phyloP scores from a whole-genome alignment of 2,113 vertebrate species.

The Gymnocephalus cernua region DNA sequence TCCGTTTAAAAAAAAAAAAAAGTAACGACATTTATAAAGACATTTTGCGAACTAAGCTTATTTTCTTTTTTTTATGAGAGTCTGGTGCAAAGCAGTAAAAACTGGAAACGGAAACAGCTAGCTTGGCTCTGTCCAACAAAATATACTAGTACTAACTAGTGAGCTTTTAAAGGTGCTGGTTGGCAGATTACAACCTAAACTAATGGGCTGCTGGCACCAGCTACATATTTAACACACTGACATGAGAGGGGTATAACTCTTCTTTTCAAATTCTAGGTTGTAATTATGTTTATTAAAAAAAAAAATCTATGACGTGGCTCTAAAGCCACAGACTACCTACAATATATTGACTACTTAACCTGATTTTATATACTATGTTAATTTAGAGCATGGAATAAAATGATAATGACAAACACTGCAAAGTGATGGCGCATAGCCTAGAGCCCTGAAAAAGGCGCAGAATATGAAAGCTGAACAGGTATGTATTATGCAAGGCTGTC shows the following conservation, averaged over 20 bases:
- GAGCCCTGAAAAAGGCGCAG: constrained; percentile 7
- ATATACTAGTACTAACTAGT: background rate
- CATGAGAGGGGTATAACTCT: background rate
- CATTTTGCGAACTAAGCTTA: background rate
- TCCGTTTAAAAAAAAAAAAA: background rate
- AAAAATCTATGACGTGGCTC: background rate
- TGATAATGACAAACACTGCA: background rate
- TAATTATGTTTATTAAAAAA: background rate
- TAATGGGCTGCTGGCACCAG: too few species aligned
- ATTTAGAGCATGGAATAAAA: background rate
- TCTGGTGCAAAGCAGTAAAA: background rate
- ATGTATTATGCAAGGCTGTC: constrained; percentile 24
- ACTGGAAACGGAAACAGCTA: background rate
- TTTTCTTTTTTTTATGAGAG: too few species aligned
- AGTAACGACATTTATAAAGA: background rate
- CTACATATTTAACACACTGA: background rate
- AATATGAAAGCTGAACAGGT: background rate
- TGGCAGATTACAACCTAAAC: background rate
- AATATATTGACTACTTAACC: background rate
- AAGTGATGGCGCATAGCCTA: background rate
- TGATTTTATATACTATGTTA: background rate
- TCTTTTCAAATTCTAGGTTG: background rate
- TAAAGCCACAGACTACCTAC: background rate
- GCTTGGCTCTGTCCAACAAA: background rate
- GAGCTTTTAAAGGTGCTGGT: background rate